Evolutionary conservation across 2,888 invertebrate species (phyloP).

Genomic region (Tromatobia lineatoria): DNA sequence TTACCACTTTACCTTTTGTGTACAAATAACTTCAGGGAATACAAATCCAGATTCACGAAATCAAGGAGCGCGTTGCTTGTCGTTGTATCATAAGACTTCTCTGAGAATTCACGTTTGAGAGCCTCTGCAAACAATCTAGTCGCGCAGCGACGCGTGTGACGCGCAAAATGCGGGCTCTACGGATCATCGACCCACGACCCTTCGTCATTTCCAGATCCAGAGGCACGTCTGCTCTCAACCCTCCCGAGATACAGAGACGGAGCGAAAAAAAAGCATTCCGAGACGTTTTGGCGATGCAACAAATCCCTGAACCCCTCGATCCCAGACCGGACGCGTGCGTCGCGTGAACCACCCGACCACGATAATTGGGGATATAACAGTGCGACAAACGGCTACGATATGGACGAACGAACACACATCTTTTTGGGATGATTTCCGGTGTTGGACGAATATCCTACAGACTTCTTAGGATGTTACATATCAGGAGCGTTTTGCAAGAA

Average conservation of each 20-base stretch:
- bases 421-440: constrained; percentile 72
- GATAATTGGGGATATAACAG: constrained; percentile 85
- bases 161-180: constrained; percentile 85
- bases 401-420: constrained; percentile 71
- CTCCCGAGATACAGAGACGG: constrained; percentile 67
- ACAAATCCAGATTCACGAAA: background rate
- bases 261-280: constrained; percentile 69
- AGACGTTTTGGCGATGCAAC: constrained; percentile 64
- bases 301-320: constrained; percentile 67
- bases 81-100: background rate
- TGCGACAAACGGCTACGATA: constrained; percentile 83
- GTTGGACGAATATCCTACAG: constrained; percentile 42
- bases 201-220: constrained; percentile 33
- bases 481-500: background rate
- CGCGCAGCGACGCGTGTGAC: constrained; percentile 85
- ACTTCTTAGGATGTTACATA: background rate
- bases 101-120: constrained; percentile 78
- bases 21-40: background rate
- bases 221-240: constrained; percentile 13
- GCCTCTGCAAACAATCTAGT: constrained; percentile 86
- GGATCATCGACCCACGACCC: constrained; percentile 81
- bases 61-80: background rate
- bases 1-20: background rate
- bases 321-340: constrained; percentile 80
- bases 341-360: constrained; percentile 80